Percentiles rank a stretch among this genome's conserved stretches.
phyloP scores from a whole-genome alignment of 2,888 invertebrate species.

The Caenorhabditis doughertyi region DNA sequence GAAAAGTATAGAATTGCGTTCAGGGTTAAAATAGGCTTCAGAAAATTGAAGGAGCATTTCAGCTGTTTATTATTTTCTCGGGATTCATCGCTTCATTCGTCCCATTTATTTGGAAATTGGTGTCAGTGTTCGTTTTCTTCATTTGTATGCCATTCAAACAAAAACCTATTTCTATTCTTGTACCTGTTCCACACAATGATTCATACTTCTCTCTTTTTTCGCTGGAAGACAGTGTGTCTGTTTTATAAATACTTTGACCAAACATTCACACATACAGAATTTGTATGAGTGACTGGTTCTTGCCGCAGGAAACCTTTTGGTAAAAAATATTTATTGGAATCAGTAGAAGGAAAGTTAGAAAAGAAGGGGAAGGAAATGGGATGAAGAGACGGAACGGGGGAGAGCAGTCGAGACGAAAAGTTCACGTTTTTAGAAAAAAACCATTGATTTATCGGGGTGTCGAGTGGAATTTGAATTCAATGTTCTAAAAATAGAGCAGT shows the following conservation, averaged over 20 bases:
- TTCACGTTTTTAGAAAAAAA: constrained; percentile 23
- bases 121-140: too few relatives aligned
- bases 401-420: constrained; percentile 1
- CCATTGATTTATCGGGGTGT: background rate
- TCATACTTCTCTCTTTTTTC: constrained; percentile 22
- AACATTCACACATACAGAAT: constrained; percentile 26
- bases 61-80: too few relatives aligned
- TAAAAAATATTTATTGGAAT: constrained; percentile 58
- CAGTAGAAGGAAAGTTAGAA: constrained; percentile 32
- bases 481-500: constrained; percentile 31
- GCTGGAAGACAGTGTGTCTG: constrained; percentile 20
- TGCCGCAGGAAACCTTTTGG: constrained; percentile 26
- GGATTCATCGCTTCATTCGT: too few relatives aligned
- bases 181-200: constrained; percentile 18
- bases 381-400: constrained; percentile 7
- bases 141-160: constrained; percentile 20
- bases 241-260: constrained; percentile 57
- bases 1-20: too few relatives aligned
- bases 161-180: constrained; percentile 24
- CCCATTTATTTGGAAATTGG: too few relatives aligned
- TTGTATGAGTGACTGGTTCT: constrained; percentile 53
- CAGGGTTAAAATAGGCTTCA: too few relatives aligned
- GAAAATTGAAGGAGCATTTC: too few relatives aligned
- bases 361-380: constrained; percentile 28
- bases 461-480: constrained; percentile 10